Base-by-base conservation (phyloP, 2,797 vertebrate genomes). In the Mormyrus proboscirostris region DNA sequence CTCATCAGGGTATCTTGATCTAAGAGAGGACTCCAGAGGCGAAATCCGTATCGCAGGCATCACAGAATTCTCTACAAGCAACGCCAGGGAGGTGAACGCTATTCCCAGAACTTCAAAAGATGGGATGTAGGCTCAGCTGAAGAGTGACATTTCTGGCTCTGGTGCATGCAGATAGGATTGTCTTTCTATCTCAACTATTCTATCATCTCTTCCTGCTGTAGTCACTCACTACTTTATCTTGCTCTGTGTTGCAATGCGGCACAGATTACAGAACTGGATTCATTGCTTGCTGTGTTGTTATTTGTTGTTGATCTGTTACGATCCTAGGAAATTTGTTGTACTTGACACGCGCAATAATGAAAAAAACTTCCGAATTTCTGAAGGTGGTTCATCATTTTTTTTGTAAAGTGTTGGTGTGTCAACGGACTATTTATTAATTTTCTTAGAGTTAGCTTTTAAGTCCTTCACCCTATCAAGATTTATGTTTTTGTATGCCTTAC, bases 31-130 rank as follows among this genome's bases (percentile, higher is more conserved):
- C 51, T 86, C 93, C 3, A 93, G 91, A 85, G 95, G 95, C n/a
- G 94, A 90, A 89, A 94, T 95, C 86, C 94, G 95, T 90, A 94
- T 93, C 3, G 86, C 93, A 9, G 94, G 95, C 89, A 93, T 95
- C 90, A 95, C 88, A 0, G 94, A 95, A 91, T 91, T 95, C 88
- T 96, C 93, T 3, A 94, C 94, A 3, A 93, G 91, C 0, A 95
- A 94, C 0, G 92, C 94, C 1, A 92, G 93, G 88, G 94, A 96
- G 95, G 95, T 95, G 91, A 92, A 86, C 2, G 16, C 73, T 33
- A 29, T n/a, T 12, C 12, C 38, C 29, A 73, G 12, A 33, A 73
- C 29, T 38, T 73, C 29, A 38, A 53, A 19, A 33, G 73, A 19
- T 41, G 38, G 73, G 29, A 73, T 73, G 12, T 38, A 38, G 29